Percentiles rank a stretch among this genome's conserved stretches.
Conservation (phyloP, 1,140 invertebrate genomes). For the Brachionus calyciflorus region DNA sequence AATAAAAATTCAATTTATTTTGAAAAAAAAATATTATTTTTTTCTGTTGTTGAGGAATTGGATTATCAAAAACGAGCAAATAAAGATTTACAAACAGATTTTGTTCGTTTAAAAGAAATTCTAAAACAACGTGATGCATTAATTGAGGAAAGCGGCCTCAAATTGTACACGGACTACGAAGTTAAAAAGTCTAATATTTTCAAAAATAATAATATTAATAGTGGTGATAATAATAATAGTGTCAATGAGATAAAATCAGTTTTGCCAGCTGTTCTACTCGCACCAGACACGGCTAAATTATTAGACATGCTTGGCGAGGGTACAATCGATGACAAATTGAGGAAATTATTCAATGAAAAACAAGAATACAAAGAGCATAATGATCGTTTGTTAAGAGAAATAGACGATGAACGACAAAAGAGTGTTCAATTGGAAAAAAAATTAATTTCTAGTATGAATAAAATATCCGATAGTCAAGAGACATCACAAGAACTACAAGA, state of each 20-base stretch:
- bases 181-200: constrained; percentile 4
- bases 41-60: constrained; percentile 1
- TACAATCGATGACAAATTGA: constrained; percentile 44
- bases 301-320: constrained; percentile 39
- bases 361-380: constrained; percentile 15
- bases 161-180: constrained; percentile 41
- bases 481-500: constrained; percentile 29
- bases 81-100: constrained; percentile 39
- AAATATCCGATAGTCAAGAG: constrained; percentile 27
- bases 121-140: constrained; percentile 19
- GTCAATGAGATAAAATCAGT: constrained; percentile 26
- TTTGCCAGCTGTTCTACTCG: constrained; percentile 30
- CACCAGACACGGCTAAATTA: constrained; percentile 25
- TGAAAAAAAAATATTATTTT: not conserved
- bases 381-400: not conserved
- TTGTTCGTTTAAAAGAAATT: constrained; percentile 43
- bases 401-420: constrained; percentile 30
- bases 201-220: constrained; percentile 8
- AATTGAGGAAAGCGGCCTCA: constrained; percentile 27
- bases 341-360: constrained; percentile 41
- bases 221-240: not conserved
- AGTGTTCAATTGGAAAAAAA: constrained; percentile 32
- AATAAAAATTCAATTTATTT: no score
- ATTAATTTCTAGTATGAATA: constrained; percentile 9
- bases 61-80: constrained; percentile 32